Percentiles rank a stretch among this genome's conserved stretches.
Conservation (phyloP, 1,140 invertebrate genomes). For the Cotesia glomerata region DNA sequence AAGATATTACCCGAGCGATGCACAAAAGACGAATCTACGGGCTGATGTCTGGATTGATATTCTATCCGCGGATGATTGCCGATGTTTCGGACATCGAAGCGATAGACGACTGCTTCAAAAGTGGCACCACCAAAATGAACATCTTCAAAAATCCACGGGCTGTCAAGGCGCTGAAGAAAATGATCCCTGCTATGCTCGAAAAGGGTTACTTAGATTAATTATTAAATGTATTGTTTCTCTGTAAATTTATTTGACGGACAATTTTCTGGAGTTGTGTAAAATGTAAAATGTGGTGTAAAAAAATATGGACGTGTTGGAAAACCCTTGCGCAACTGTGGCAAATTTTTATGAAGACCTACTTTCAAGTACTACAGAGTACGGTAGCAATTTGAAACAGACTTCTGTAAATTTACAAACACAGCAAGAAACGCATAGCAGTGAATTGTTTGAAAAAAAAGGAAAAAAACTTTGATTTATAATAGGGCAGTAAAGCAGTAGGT, state of each 20-base stretch:
- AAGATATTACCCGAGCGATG: slow-evolving; percentile 33
- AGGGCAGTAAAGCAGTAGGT: slow-evolving; percentile 55
- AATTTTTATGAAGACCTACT: not conserved
- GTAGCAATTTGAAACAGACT: slow-evolving; percentile 21
- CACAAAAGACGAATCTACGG: slow-evolving; percentile 38
- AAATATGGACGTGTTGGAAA: not conserved
- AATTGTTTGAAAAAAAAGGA: slow-evolving; percentile 6
- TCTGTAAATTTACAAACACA: no score
- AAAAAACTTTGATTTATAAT: slow-evolving; percentile 54
- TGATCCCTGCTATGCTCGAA: slow-evolving; percentile 36
- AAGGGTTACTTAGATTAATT: slow-evolving; percentile 39
- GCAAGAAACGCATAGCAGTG: no score
- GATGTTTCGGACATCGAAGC: slow-evolving; percentile 33
- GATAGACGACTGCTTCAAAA: slow-evolving; percentile 17
- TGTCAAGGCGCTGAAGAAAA: slow-evolving; percentile 25
- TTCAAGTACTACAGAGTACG: slow-evolving; percentile 7
- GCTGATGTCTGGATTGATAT: slow-evolving; percentile 30
- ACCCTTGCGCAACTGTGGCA: slow-evolving; percentile 7
- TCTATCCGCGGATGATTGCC: slow-evolving; percentile 41
- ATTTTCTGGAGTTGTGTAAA: no score
- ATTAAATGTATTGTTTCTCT: not conserved
- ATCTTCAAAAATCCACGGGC: slow-evolving; percentile 39
- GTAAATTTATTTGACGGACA: no score
- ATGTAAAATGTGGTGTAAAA: not conserved
- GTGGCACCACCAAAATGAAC: slow-evolving; percentile 34